phyloP scores from a whole-genome alignment of 2,888 invertebrate genomes.

The Hemistola chrysoprasaria region DNA sequence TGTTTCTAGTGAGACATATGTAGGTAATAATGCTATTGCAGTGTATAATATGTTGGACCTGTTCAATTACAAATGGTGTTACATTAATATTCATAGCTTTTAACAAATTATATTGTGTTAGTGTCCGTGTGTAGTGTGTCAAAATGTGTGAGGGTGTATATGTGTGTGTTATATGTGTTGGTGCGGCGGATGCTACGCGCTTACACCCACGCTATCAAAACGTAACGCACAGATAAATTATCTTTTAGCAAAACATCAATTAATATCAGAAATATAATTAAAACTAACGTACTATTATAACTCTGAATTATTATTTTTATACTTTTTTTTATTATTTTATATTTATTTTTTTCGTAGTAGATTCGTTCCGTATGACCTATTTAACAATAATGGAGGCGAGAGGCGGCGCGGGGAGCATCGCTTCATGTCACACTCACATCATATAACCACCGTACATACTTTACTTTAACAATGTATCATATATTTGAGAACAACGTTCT shows the following conservation, averaged over 20 bases:
- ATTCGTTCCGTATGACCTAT: slow-evolving; percentile 66
- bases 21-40: slow-evolving; percentile 35
- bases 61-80: slow-evolving; percentile 47
- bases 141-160: slow-evolving; percentile 17
- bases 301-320: slow-evolving; percentile 52
- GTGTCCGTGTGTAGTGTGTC: slow-evolving; percentile 27
- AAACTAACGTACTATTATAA: slow-evolving; percentile 79
- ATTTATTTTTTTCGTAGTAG: slow-evolving; percentile 51
- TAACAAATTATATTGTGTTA: slow-evolving; percentile 4
- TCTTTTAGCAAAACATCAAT: slow-evolving; percentile 80
- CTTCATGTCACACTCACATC: slow-evolving; percentile 38
- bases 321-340: slow-evolving; percentile 42
- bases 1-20: slow-evolving; percentile 21
- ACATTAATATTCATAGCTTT: slow-evolving; percentile 28
- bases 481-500: slow-evolving; percentile 9
- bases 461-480: slow-evolving; percentile 5
- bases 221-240: slow-evolving; percentile 75
- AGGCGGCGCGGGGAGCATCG: slow-evolving; percentile 50
- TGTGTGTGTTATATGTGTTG: slow-evolving; percentile 17
- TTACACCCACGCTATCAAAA: slow-evolving; percentile 52
- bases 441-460: no score
- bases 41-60: slow-evolving; percentile 44
- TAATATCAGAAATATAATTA: slow-evolving; percentile 80
- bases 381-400: slow-evolving; percentile 52
- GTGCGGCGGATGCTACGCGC: slow-evolving; percentile 44